These are phyloP conservation scores for Danaus melanippus DNA, from an alignment of 1,140 invertebrate species.

Conservation along the genomic window DNA sequence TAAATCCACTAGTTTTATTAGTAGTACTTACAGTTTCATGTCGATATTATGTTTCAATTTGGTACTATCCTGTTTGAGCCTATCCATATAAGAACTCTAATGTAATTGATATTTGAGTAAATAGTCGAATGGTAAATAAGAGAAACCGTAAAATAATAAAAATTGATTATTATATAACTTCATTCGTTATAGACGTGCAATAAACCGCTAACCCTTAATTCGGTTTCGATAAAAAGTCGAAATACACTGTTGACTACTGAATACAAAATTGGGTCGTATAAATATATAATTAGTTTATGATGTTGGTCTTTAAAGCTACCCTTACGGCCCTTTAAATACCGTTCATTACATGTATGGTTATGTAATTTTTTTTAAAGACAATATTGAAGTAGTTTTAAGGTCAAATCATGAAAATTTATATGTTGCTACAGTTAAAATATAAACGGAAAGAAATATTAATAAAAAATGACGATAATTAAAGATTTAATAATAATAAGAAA, in stretches of 20 bases:
- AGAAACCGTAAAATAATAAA: constrained; percentile 1
- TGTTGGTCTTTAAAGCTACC: constrained; percentile 29
- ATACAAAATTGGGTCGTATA: constrained; percentile 58
- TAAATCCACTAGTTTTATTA: too few species aligned
- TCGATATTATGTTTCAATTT: too few species aligned
- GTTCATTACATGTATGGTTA: constrained; percentile 5
- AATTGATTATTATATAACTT: constrained; percentile 23
- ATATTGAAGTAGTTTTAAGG: too few species aligned
- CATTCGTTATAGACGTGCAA: constrained; percentile 24
- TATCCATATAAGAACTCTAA: background rate
- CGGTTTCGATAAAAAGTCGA: constrained; percentile 55
- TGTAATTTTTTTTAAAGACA: constrained; percentile 3
- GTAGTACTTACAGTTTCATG: too few species aligned
- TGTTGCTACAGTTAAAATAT: too few species aligned
- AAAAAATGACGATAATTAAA: too few species aligned
- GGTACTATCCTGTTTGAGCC: background rate
- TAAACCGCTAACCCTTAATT: constrained; percentile 57
- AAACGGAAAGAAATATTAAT: too few species aligned
- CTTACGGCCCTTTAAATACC: constrained; percentile 10
- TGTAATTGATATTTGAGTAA: background rate
- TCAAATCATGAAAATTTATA: too few species aligned
- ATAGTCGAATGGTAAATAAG: background rate
- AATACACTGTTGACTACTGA: constrained; percentile 55
- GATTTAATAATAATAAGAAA: too few species aligned
- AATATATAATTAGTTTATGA: constrained; percentile 57